Base-by-base conservation (phyloP, 2,888 invertebrate species). In the Therioaphis trifolii region DNA sequence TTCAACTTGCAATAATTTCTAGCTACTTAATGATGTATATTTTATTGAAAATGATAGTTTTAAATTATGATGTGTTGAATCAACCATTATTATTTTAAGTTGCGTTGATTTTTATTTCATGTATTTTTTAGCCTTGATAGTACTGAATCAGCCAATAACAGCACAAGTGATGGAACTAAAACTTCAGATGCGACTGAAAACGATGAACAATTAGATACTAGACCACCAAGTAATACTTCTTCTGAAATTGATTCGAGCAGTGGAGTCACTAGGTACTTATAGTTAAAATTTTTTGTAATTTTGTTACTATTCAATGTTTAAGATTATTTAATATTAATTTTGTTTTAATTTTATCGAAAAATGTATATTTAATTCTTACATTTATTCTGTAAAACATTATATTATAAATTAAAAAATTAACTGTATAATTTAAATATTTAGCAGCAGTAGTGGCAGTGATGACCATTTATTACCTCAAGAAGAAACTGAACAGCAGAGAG, bases 401-500 rank as follows among this genome's bases (percentile, higher is more conserved):
- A n/a, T n/a, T n/a, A 35, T 5, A 35, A 35, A 35, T 35, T 35
- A 35, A 35, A 35, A 35, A 35, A 35, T 35, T 35, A 35, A 35
- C 35, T 35, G 35, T 35, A 7, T 35, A 15, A 35, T 55, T 74
- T 0, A 35, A 55, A 55, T 35, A 24, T 55, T 61, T 58, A 43
- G 40, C n/a, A 76, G 58, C 27, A 43, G 18, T 4, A 66, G 12
- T 29, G 43, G 43, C 63, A 66, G 63, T 61, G 61, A 63, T 29
- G 63, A 63, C 40, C 43, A 43, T 35, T 35, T 35, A 68, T n/a
- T 52, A 46, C 18, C 66, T 7, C 61, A 55, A 52, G 63, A 61
- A 74, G 79, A 75, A 69, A 82, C 85, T 18, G 84, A 92, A 87
- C 94, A 95, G 88, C 90, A 89, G 85, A 89, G 89, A 84, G 89